Evolutionary conservation across 1,140 invertebrate species (phyloP), one percentile per base, ranked within the genome.

Genomic region (Ceratosolen solmsi): DNA sequence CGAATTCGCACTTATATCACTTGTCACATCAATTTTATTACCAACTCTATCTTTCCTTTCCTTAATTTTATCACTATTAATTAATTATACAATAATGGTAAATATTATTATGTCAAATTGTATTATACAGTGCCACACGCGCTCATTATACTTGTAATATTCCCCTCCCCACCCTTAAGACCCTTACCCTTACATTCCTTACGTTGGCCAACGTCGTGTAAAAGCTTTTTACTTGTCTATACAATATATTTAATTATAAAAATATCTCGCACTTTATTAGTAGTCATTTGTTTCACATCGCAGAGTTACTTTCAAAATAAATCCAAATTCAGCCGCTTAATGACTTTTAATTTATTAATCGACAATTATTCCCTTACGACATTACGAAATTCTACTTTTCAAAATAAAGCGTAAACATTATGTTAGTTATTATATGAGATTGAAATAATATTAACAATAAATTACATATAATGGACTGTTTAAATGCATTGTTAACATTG

Each of bases 171-270:
- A 15, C 22, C 41, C 41, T 17, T n/a, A n/a, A n/a, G n/a, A n/a
- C n/a, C n/a, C n/a, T 38, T 74, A 46, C 41, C 41, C 5, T 70
- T 46, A 71, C 65, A 82, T 63, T 71, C 72, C 73, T 76, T 78
- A 36, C 68, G 51, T 77, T 82, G 54, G 72, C 9, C 72, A 76
- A 58, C 17, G 54, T 75, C 33, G 46, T 76, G 72, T 76, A 76
- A 70, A 76, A 75, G 72, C 63, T 74, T 81, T 76, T 41, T 76
- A 81, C 65, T 76, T 81, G 58, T 81, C 80, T 22, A 81, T 70
- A 76, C 46, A 81, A 81, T 81, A 81, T 76, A 81, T 81, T 81
- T 81, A 81, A 76, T 74, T 81, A 81, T 60, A 70, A 76, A 70
- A 81, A 41, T 63, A 70, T 70, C 76, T 80, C 7, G 13, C 1